Evolutionary conservation across 2,113 vertebrate genomes (phyloP).

Genomic region (Pristiophorus japonicus): DNA sequence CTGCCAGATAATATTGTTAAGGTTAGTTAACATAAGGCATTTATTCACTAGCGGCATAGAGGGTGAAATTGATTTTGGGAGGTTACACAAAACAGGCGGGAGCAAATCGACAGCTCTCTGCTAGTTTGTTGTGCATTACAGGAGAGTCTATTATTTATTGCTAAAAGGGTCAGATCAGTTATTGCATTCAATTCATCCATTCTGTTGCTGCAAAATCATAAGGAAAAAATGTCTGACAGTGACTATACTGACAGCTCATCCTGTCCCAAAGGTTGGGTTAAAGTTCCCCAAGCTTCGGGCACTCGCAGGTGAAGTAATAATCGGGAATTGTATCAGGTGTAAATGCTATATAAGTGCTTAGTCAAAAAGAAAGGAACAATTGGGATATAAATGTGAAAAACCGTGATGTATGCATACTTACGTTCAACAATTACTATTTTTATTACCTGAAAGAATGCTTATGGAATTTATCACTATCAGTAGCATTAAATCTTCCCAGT

Average conservation of each 20-base stretch:
- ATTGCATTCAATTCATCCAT: not conserved
- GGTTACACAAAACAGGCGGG: too few relatives aligned
- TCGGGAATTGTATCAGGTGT: not conserved
- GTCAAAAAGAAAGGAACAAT: not conserved
- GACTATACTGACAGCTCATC: not conserved
- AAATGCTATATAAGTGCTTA: not conserved
- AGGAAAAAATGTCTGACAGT: not conserved
- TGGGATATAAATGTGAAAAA: not conserved
- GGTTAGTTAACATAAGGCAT: too few relatives aligned
- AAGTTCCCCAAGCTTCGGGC: not conserved
- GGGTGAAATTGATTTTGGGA: too few relatives aligned
- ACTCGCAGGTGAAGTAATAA: not conserved
- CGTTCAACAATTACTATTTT: slow-evolving; percentile 44
- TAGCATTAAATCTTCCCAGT: slow-evolving; percentile 49
- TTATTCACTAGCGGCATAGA: too few relatives aligned
- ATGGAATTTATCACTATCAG: slow-evolving; percentile 38
- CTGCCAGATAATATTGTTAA: too few relatives aligned
- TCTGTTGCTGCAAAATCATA: not conserved
- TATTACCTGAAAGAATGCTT: slow-evolving; percentile 44
- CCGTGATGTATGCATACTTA: not conserved
- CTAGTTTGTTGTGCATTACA: too few relatives aligned
- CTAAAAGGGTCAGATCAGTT: too few relatives aligned
- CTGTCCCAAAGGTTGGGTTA: not conserved
- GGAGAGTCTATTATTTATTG: too few relatives aligned
- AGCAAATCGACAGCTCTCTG: not conserved